Evolutionary conservation across 2,797 vertebrate genomes (phyloP).

Genomic region (Anomalospiza imberbis): DNA sequence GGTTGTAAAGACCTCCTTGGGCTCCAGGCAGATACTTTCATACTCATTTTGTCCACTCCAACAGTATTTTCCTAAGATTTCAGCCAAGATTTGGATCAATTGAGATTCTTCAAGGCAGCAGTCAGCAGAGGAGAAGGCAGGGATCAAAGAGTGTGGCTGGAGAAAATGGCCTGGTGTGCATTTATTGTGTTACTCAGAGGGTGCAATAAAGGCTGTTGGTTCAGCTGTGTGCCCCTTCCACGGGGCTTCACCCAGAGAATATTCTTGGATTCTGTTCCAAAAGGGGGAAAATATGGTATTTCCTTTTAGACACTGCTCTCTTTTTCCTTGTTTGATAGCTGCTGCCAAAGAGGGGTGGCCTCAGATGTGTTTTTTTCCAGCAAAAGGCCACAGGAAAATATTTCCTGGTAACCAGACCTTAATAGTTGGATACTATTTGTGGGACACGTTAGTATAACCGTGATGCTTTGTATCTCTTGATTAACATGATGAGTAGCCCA

Average conservation of each 20-base stretch:
- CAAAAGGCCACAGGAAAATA: constrained; percentile 30
- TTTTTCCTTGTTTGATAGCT: background rate
- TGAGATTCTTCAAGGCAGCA: background rate
- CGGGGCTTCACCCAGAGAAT: background rate
- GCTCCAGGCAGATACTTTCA: background rate
- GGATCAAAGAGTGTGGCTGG: background rate
- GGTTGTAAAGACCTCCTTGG: background rate
- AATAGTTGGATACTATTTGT: background rate
- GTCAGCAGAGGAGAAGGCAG: background rate
- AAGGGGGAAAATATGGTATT: rapidly evolving
- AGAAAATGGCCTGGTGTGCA: background rate
- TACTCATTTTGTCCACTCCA: background rate
- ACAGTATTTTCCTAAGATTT: background rate
- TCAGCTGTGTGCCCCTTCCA: constrained; percentile 48
- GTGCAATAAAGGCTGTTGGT: constrained; percentile 15
- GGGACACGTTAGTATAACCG: background rate
- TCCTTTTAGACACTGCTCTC: constrained; percentile 13
- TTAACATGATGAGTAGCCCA: background rate
- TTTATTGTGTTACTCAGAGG: background rate
- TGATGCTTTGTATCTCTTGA: background rate
- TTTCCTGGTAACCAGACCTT: constrained; percentile 24
- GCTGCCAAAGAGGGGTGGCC: background rate
- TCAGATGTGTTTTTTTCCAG: constrained; percentile 5
- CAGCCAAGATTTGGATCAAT: background rate
- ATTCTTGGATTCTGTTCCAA: constrained; percentile 16